Base-by-base conservation (phyloP, 2,113 vertebrate genomes). In the Calidris pygmaea region DNA sequence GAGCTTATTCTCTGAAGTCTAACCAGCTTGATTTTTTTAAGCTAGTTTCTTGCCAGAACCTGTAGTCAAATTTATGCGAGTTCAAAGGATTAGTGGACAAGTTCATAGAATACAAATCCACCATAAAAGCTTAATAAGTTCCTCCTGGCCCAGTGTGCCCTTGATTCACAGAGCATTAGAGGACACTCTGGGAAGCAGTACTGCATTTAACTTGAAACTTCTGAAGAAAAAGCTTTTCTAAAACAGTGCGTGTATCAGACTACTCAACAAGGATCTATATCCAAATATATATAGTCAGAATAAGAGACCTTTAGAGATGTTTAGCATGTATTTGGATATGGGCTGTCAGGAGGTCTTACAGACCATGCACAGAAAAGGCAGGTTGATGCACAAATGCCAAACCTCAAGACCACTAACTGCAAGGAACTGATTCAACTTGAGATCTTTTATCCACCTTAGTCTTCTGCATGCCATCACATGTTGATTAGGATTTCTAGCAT, bases 11-110 rank as follows among this genome's bases (percentile, higher is more conserved):
- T 71, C 20, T 81, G 39, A 50, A 30, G 35, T 19, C 53, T 73
- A 39, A 21, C 2, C 53, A 86, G 29, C 21, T 67, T 56, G 35
- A 73, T 50, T 75, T 85, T 85, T 78, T 85, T 34, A 67, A 75
- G 6, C 19, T 59, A 71, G 20, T 23, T 80, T 32, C 62, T 76
- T 80, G 9, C 6, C 32, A n/a, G 24, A 34, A 14, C 13, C 35
- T 55, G 17, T n/a, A 55, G 17, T 19, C 45, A 88, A 71, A 43
- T 37, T 12, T 30, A 37, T 19, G 27, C 0, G 0, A 39, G 14
- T 76, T 76, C 16, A 55, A 48, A 85, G n/a, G 12, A 50, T 35
- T 10, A 43, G 12, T 14, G 16, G 26, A 48, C 37, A 47, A 70
- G 21, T 29, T 91, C 50, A 48, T 11, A 47, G 27, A 70, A 66